These are phyloP conservation scores for Sericinus montela DNA, from an alignment of 2,888 invertebrate species.

Conservation along the genomic window DNA sequence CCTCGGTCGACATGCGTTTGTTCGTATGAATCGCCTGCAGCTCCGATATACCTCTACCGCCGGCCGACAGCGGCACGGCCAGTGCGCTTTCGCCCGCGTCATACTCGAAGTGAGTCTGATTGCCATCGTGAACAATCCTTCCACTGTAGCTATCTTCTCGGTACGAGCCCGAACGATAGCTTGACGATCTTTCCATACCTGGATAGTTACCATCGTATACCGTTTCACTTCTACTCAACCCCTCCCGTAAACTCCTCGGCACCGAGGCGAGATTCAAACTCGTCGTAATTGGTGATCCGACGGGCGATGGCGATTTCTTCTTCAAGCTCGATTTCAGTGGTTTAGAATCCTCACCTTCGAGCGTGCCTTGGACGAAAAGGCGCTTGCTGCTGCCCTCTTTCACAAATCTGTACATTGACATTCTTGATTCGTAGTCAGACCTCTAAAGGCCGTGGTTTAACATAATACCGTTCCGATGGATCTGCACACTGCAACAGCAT, in stretches of 20 bases:
- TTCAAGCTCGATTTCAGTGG: conserved; percentile 75
- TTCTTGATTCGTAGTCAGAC: conserved; percentile 53
- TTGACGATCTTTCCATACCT: conserved; percentile 63
- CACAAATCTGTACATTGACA: conserved; percentile 90
- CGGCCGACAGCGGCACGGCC: conserved; percentile 64
- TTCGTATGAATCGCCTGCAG: conserved; percentile 90
- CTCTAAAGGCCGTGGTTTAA: conserved; percentile 48
- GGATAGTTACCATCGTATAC: conserved; percentile 73
- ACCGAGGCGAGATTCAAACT: conserved; percentile 79
- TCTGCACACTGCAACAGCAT: conserved; percentile 45
- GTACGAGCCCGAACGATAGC: conserved; percentile 63
- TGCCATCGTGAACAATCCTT: conserved; percentile 67
- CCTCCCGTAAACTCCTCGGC: conserved; percentile 76
- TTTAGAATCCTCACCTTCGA: conserved; percentile 81
- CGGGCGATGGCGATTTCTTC: conserved; percentile 64
- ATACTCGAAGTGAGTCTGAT: conserved; percentile 74
- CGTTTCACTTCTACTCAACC: conserved; percentile 69
- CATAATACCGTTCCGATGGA: conserved; percentile 50
- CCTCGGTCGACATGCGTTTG: conserved; percentile 90
- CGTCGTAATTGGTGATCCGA: conserved; percentile 82
- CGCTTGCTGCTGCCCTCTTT: conserved; percentile 83
- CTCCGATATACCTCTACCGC: conserved; percentile 70
- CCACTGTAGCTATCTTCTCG: conserved; percentile 69
- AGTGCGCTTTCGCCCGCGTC: conserved; percentile 61
- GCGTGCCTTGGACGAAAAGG: conserved; percentile 87